Conservation (phyloP, 2,888 invertebrate genomes). For the Drosophila falleni region DNA sequence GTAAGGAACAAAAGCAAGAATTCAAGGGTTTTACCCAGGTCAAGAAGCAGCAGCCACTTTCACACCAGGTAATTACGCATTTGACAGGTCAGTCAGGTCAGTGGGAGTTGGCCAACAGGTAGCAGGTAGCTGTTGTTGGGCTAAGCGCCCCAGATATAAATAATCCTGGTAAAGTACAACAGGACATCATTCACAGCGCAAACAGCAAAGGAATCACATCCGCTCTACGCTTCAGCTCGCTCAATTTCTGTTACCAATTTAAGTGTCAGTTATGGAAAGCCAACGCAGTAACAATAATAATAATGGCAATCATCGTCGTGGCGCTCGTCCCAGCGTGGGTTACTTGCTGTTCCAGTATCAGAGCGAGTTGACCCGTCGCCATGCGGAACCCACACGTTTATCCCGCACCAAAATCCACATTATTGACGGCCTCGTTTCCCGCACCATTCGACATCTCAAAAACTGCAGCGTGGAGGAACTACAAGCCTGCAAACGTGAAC, state of each 20-base stretch:
- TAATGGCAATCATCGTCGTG: constrained; percentile 48
- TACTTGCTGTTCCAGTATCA: constrained; percentile 75
- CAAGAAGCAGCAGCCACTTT: constrained; percentile 14
- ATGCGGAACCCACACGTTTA: constrained; percentile 61
- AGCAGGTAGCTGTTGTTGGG: constrained; percentile 24
- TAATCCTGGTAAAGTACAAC: constrained; percentile 61
- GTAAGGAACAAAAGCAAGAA: neutral
- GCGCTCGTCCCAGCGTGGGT: constrained; percentile 61
- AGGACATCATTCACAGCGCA: constrained; percentile 73
- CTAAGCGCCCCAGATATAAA: constrained; percentile 62
- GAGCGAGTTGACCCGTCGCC: constrained; percentile 67
- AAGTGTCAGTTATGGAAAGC: constrained; percentile 27
- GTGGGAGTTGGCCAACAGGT: constrained; percentile 33
- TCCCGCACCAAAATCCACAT: constrained; percentile 73
- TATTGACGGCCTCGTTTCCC: constrained; percentile 69
- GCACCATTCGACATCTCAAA: constrained; percentile 66
- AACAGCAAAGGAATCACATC: constrained; percentile 52
- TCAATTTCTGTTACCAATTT: neutral
- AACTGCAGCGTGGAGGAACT: constrained; percentile 73
- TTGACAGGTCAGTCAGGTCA: constrained; percentile 40
- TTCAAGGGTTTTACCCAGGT: constrained; percentile 49
- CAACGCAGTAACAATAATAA: constrained; percentile 41
- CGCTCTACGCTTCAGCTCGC: neutral
- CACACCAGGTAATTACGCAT: constrained; percentile 69
- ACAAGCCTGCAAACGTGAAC: constrained; percentile 68